Evolutionary conservation across 2,888 invertebrate species (phyloP).

Genomic region (Andricus curvator): DNA sequence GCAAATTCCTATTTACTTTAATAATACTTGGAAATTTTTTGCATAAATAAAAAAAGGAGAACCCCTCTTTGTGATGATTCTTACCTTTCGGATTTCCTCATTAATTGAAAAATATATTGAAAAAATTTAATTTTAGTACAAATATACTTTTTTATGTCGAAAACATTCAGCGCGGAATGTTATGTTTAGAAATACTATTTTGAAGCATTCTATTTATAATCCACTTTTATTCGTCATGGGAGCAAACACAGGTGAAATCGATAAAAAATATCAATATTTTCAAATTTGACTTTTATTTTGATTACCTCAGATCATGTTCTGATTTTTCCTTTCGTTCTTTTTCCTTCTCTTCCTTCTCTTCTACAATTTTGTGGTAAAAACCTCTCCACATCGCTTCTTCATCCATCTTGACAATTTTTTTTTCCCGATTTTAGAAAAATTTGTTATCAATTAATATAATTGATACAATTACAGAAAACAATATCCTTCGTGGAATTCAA

Average conservation of each 20-base stretch:
- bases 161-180: neutral
- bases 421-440: neutral
- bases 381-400: constrained; percentile 90
- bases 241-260: neutral
- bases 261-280: neutral
- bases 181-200: neutral
- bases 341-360: constrained; percentile 83
- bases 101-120: no score
- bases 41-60: neutral
- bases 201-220: neutral
- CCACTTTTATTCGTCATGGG: neutral
- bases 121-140: no score
- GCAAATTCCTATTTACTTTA: neutral
- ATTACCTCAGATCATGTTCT: constrained; percentile 51
- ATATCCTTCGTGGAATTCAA: neutral
- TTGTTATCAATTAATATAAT: neutral
- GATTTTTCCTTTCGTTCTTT: constrained; percentile 79
- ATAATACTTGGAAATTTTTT: neutral
- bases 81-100: no score
- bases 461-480: neutral
- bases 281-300: neutral
- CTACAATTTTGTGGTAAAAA: constrained; percentile 80
- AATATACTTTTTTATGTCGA: neutral
- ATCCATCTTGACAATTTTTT: constrained; percentile 77
- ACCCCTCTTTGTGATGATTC: neutral